A percentile compares a stretch with the other conserved stretches of the same genome.
These are phyloP conservation scores for Alviniconcha marisindica DNA, from an alignment of 1,140 invertebrate species.

Conservation along the genomic window DNA sequence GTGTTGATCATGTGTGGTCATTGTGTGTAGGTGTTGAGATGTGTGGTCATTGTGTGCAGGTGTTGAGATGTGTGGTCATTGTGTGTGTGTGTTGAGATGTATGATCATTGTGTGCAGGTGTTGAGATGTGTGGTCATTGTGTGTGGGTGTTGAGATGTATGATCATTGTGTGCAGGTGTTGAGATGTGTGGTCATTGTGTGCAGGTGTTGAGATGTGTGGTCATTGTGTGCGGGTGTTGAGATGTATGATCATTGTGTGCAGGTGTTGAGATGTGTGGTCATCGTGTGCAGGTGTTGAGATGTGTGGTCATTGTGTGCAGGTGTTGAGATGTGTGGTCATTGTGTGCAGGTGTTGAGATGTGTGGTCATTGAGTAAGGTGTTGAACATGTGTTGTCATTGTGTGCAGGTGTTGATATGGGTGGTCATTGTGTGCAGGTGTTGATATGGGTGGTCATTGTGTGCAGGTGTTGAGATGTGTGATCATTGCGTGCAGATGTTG, in stretches of 20 bases:
- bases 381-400: background rate
- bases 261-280: background rate
- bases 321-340: background rate
- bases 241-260: background rate
- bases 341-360: background rate
- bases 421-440: background rate
- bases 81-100: background rate
- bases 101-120: background rate
- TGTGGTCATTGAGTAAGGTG: no score
- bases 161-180: background rate
- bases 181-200: background rate
- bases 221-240: background rate
- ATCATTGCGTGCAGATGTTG: background rate
- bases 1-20: background rate
- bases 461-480: conserved; percentile 15
- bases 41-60: background rate
- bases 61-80: background rate
- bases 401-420: conserved; percentile 3
- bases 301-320: background rate
- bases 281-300: background rate
- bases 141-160: background rate
- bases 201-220: background rate
- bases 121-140: background rate
- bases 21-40: background rate
- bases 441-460: background rate